Percentiles rank a stretch among this genome's conserved stretches.
These are phyloP conservation scores for Betta splendens DNA, from an alignment of 2,797 vertebrate species.

Conservation along the genomic window DNA sequence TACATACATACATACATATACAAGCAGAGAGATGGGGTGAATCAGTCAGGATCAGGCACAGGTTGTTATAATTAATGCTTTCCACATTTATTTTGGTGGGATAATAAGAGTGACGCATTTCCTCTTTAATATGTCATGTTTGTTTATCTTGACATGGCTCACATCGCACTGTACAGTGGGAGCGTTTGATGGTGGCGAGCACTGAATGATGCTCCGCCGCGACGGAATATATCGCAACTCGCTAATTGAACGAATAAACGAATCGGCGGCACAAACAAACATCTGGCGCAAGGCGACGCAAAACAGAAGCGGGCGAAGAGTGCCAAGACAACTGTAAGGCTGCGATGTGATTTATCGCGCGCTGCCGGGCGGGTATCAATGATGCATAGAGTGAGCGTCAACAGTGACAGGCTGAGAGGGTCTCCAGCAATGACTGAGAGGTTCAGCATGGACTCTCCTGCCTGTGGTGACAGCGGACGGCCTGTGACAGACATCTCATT, in stretches of 20 bases:
- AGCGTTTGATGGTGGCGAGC: conserved; percentile 53
- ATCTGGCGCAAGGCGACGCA: conserved; percentile 21
- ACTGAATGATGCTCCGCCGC: conserved; percentile 52
- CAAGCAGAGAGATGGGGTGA: conserved; percentile 52
- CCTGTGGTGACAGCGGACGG: conserved; percentile 30
- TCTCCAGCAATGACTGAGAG: conserved; percentile 50
- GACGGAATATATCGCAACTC: conserved; percentile 67
- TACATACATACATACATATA: conserved; percentile 31
- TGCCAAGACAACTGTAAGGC: conserved; percentile 52
- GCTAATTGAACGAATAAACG: conserved; percentile 55
- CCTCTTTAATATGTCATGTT: conserved; percentile 74
- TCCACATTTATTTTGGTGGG: conserved; percentile 66
- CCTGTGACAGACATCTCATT: conserved; percentile 47
- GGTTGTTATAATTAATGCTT: conserved; percentile 77
- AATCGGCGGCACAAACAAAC: conserved; percentile 44
- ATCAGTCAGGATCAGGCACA: conserved; percentile 60
- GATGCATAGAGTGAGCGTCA: conserved; percentile 56
- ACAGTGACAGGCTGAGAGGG: conserved; percentile 51
- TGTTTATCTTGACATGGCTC: conserved; percentile 72
- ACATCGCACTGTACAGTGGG: conserved; percentile 43
- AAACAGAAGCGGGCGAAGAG: too few relatives aligned
- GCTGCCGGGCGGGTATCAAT: conserved; percentile 45
- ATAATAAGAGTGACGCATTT: conserved; percentile 72
- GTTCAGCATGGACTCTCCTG: conserved; percentile 43
- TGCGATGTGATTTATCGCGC: conserved; percentile 54